Evolutionary conservation across 2,888 invertebrate species (phyloP).

Genomic region (Apocheima hispidaria): DNA sequence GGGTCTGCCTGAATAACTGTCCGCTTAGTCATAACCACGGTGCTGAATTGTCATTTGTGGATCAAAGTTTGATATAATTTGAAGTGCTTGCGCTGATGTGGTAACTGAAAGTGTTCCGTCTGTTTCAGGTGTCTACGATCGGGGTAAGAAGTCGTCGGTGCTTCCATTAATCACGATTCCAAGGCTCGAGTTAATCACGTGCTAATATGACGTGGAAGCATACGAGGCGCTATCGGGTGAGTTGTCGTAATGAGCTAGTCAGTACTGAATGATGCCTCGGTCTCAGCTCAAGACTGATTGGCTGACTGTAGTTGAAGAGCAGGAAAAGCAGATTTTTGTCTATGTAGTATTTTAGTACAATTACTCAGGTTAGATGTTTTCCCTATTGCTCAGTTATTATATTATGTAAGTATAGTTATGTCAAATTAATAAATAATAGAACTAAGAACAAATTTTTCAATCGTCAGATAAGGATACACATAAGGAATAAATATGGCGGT

Average conservation of each 20-base stretch:
- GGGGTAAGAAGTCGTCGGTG: background rate
- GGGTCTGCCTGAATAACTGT: no score
- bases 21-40: background rate
- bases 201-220: constrained; percentile 21
- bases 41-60: background rate
- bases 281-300: background rate
- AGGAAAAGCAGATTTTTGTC: no score
- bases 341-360: no score
- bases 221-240: constrained; percentile 3
- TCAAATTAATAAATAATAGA: no score
- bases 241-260: constrained; percentile 11
- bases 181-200: constrained; percentile 11
- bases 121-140: background rate
- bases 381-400: no score
- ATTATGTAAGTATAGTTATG: no score
- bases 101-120: background rate
- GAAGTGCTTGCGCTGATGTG: background rate
- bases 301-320: no score
- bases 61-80: background rate
- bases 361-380: no score
- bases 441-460: no score
- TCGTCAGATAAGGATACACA: no score
- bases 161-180: constrained; percentile 16
- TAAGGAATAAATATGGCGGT: no score
- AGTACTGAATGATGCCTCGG: background rate